Conservation (phyloP, 1,140 invertebrate genomes). For the Drosophila leontia region DNA sequence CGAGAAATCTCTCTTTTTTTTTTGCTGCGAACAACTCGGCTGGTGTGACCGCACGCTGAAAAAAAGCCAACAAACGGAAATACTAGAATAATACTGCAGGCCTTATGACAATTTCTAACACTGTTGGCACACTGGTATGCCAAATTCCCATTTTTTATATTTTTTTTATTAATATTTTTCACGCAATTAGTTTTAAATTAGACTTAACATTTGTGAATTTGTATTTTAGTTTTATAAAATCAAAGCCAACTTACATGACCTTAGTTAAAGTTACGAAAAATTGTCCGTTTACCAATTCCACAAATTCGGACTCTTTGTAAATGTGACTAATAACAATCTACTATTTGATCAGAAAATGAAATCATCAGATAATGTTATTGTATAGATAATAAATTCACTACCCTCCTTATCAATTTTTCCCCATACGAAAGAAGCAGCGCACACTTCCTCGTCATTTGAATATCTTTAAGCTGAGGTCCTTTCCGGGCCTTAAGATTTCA, state of each 20-base stretch:
- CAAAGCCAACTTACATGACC: background rate
- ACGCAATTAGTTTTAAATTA: background rate
- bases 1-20: slow-evolving; percentile 43
- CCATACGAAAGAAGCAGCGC: no score
- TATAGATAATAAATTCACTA: no score
- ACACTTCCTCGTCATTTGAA: no score
- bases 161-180: background rate
- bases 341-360: no score
- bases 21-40: slow-evolving; percentile 24
- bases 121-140: background rate
- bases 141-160: background rate
- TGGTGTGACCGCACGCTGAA: background rate
- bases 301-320: background rate
- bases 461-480: no score
- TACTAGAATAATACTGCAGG: slow-evolving; percentile 1
- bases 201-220: background rate
- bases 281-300: background rate
- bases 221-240: background rate
- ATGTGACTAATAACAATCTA: no score
- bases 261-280: background rate
- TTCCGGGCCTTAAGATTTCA: no score
- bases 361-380: no score
- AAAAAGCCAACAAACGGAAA: background rate
- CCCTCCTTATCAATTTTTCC: no score
- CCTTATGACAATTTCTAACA: background rate